A percentile compares a stretch with the other conserved stretches of the same genome.
These are phyloP conservation scores for Spinus olivaceus DNA, from an alignment of 2,797 vertebrate species.

Conservation along the genomic window DNA sequence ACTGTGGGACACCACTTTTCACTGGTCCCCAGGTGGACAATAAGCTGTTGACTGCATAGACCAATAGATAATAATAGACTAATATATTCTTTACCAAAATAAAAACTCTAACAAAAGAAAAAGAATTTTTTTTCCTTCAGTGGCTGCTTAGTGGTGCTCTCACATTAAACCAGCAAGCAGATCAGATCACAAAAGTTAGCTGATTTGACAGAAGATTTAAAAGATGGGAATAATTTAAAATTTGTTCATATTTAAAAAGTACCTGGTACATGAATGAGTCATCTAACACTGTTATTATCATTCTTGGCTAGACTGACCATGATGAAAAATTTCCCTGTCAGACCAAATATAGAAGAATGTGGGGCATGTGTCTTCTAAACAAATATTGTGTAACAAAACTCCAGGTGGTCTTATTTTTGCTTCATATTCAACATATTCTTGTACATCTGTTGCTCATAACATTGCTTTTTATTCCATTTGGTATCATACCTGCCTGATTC, in stretches of 20 bases:
- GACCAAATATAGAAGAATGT: background rate
- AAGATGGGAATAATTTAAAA: background rate
- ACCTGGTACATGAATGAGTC: background rate
- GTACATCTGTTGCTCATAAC: constrained; percentile 5
- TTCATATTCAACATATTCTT: constrained; percentile 11
- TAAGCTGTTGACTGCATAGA: background rate
- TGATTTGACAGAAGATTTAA: background rate
- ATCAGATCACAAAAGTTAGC: background rate
- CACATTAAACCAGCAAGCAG: background rate
- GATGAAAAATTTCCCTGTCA: background rate
- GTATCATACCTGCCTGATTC: constrained; percentile 5
- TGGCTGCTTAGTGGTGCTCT: background rate
- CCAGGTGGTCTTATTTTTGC: background rate
- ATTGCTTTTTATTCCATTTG: constrained; percentile 42
- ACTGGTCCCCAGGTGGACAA: background rate
- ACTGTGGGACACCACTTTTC: background rate
- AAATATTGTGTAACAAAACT: background rate
- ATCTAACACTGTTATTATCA: background rate
- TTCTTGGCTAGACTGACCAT: background rate
- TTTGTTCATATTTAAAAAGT: background rate
- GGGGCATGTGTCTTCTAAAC: background rate
- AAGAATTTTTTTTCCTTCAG: background rate
- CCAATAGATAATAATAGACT: background rate
- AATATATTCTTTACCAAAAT: background rate
- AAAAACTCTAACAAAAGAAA: background rate